phyloP scores from a whole-genome alignment of 2,888 invertebrate species.

The Amphiduros pacificus region DNA sequence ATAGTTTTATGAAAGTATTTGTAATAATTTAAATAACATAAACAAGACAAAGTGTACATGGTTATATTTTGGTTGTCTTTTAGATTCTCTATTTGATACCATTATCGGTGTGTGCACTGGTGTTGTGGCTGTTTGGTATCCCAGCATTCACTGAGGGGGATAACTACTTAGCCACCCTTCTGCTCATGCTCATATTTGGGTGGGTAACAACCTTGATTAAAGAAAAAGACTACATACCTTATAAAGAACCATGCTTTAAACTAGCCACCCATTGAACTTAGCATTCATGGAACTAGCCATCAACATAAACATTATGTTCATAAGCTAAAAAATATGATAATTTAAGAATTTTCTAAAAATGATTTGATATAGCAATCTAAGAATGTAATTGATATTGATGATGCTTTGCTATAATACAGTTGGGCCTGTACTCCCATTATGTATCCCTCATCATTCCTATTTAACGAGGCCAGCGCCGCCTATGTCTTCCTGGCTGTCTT shows the following conservation, averaged over 20 bases:
- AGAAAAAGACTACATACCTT: background rate
- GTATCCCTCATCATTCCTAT: slow-evolving; percentile 73
- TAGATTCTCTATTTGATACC: slow-evolving; percentile 69
- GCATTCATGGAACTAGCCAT: no score
- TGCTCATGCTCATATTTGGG: slow-evolving; percentile 64
- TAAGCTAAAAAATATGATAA: no score
- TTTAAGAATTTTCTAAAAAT: no score
- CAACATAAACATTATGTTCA: no score
- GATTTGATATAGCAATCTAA: no score
- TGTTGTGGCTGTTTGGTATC: slow-evolving; percentile 74
- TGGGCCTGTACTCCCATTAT: slow-evolving; percentile 70
- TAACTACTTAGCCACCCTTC: slow-evolving; percentile 67
- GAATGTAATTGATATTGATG: no score
- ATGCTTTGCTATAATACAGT: slow-evolving; percentile 38
- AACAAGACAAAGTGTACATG: no score
- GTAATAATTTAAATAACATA: no score
- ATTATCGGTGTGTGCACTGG: slow-evolving; percentile 66
- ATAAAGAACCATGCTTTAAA: no score
- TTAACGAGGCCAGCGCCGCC: slow-evolving; percentile 71
- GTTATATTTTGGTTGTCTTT: background rate
- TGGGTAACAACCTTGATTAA: background rate
- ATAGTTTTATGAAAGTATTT: no score
- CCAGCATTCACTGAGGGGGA: slow-evolving; percentile 73
- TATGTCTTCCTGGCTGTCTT: slow-evolving; percentile 78
- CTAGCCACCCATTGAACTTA: no score